These are phyloP conservation scores for Chionomys nivalis DNA, from an alignment of 2,113 vertebrate genomes.

Conservation along the genomic window DNA sequence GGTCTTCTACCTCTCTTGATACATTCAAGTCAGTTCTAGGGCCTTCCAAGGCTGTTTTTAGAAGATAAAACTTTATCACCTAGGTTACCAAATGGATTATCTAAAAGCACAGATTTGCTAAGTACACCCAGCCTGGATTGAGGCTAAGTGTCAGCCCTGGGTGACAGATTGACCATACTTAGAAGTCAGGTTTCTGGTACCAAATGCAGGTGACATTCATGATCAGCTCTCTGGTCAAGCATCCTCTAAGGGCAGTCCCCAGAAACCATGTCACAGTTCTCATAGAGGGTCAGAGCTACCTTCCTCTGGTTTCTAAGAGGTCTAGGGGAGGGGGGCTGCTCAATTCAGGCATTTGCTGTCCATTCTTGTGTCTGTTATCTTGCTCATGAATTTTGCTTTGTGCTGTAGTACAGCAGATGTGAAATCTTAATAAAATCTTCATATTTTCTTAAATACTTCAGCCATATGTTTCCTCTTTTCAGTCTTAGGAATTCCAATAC, in stretches of 20 bases:
- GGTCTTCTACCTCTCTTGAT: background rate
- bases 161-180: background rate
- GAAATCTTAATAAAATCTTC: background rate
- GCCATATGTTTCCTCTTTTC: background rate
- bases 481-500: background rate
- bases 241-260: background rate
- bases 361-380: background rate
- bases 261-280: no score
- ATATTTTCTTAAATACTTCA: background rate
- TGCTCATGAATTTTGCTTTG: background rate
- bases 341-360: background rate
- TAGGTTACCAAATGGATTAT: background rate
- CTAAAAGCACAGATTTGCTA: background rate
- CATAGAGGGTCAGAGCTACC: background rate
- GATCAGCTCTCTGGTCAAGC: accelerated
- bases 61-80: background rate
- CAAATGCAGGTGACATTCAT: background rate
- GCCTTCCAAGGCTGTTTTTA: background rate
- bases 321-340: background rate
- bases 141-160: background rate
- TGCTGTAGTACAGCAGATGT: background rate
- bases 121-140: background rate
- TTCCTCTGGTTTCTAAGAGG: no score
- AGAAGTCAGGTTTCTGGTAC: background rate
- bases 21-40: background rate